A percentile compares a stretch with the other conserved stretches of the same genome.
Evolutionary conservation across 2,113 vertebrate species (phyloP).

Genomic region (Limanda limanda): DNA sequence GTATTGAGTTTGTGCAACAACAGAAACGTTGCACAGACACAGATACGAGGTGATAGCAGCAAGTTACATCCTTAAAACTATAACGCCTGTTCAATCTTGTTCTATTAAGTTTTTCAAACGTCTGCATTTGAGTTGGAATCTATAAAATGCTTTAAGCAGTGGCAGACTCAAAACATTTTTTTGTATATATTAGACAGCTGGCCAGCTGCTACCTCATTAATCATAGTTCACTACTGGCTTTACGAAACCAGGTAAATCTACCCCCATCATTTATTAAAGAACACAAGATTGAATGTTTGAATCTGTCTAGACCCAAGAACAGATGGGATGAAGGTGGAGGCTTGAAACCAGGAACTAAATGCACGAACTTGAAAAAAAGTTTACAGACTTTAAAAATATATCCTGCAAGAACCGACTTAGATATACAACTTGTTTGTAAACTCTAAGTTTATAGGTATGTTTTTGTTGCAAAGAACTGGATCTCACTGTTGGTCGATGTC

Average conservation of each 20-base stretch:
- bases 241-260: not conserved
- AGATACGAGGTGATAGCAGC: not conserved
- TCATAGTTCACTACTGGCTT: not conserved
- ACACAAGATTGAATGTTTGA: not conserved
- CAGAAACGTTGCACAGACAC: slow-evolving; percentile 3
- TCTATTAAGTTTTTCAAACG: not conserved
- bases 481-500: not conserved
- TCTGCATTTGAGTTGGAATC: not conserved
- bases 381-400: not conserved
- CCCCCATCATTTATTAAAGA: not conserved
- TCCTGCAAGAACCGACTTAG: not conserved
- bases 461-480: not conserved
- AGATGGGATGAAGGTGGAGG: not conserved
- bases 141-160: too few species aligned
- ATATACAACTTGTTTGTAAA: not conserved
- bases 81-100: not conserved
- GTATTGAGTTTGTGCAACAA: not conserved
- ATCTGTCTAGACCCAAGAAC: not conserved
- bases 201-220: not conserved
- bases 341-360: not conserved
- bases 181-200: not conserved
- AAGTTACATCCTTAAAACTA: not conserved
- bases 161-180: not conserved
- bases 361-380: not conserved
- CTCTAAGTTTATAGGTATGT: too few species aligned